phyloP scores from a whole-genome alignment of 2,888 invertebrate genomes.

The Nomada fabriciana region DNA sequence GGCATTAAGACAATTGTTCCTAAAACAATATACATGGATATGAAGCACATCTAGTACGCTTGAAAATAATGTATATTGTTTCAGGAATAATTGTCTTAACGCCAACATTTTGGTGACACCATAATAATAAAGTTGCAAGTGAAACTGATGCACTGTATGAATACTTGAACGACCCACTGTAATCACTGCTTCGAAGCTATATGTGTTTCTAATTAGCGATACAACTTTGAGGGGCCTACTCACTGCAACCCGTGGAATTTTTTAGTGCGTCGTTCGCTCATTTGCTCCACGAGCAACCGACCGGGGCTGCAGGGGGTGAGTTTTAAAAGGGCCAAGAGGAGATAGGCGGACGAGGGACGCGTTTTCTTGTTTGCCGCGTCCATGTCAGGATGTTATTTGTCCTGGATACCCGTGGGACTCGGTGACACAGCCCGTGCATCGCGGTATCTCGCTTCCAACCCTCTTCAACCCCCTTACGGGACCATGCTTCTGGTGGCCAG shows the following conservation, averaged over 20 bases:
- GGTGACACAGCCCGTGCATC: constrained; percentile 64
- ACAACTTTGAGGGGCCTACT: no score
- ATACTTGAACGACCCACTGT: background rate
- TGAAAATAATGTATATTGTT: no score
- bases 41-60: no score
- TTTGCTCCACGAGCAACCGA: constrained; percentile 27
- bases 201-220: no score
- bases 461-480: constrained; percentile 8
- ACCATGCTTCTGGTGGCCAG: constrained; percentile 24
- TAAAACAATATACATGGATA: no score
- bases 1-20: no score
- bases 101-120: no score
- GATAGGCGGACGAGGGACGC: constrained; percentile 23
- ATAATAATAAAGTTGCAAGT: no score
- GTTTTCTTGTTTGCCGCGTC: constrained; percentile 74
- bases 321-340: constrained; percentile 58
- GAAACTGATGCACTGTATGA: no score
- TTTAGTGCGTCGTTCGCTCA: no score
- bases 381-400: constrained; percentile 75
- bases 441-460: constrained; percentile 49
- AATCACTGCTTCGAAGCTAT: constrained; percentile 40
- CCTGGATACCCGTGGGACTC: constrained; percentile 71
- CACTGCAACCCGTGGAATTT: no score
- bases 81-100: no score
- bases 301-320: constrained; percentile 40